phyloP scores from a whole-genome alignment of 23 tunicate species.

The Halocynthia roretzi region DNA sequence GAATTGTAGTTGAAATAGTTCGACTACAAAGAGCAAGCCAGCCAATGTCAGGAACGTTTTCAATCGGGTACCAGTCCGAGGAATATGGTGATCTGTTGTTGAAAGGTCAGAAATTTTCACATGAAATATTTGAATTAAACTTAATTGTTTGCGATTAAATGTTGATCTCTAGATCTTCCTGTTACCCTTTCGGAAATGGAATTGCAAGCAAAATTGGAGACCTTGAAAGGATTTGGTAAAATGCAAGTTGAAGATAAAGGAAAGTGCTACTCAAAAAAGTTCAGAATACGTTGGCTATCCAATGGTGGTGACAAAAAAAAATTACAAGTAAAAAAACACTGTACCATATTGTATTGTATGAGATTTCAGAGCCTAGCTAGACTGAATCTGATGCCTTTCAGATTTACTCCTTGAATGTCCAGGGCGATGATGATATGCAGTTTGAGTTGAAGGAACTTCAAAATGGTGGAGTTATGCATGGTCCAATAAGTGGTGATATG shows the following conservation, averaged over 20 bases:
- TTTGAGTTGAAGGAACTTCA: neutral
- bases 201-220: conserved; percentile 27
- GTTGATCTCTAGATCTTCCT: conserved; percentile 17
- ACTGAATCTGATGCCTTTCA: too few relatives aligned
- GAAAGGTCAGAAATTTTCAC: neutral
- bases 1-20: conserved; percentile 17
- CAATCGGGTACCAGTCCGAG: conserved; percentile 30
- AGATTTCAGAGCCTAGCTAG: too few relatives aligned
- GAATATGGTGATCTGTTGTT: conserved; percentile 2
- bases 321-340: too few relatives aligned
- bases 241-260: conserved; percentile 34
- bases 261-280: conserved; percentile 25
- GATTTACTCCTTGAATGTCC: neutral
- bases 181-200: conserved; percentile 24
- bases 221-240: conserved; percentile 29
- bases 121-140: neutral
- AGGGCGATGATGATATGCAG: conserved; percentile 7
- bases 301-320: conserved; percentile 18
- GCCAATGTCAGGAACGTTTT: conserved; percentile 73
- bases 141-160: neutral
- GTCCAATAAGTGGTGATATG: conserved; percentile 61
- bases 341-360: too few relatives aligned
- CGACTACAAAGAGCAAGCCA: conserved; percentile 35
- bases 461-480: conserved; percentile 25
- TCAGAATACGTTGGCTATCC: conserved; percentile 4